Evolutionary conservation across 1,140 invertebrate genomes (phyloP).

Genomic region (Leptinotarsa undecemlineata): DNA sequence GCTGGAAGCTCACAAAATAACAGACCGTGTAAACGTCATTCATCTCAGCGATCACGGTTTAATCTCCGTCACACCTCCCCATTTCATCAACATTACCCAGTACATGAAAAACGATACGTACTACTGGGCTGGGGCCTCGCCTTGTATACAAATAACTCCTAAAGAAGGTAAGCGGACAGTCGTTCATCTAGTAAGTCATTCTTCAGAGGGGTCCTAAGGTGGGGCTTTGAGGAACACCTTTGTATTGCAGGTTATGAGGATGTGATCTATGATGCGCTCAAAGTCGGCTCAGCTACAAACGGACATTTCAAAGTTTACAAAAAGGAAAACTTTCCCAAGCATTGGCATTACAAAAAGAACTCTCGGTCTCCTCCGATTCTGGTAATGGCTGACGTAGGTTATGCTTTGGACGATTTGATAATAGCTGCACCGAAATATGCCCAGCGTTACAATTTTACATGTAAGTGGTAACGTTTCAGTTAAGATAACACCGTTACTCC

Average conservation of each 20-base stretch:
- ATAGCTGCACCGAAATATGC: constrained; percentile 55
- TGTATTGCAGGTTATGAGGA: constrained; percentile 55
- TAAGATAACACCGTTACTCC: too few species aligned
- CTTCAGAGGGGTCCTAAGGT: too few species aligned
- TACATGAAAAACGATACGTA: constrained; percentile 60
- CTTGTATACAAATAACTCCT: constrained; percentile 62
- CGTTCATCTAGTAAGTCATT: neutral
- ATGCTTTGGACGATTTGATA: constrained; percentile 62
- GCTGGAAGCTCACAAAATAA: constrained; percentile 58
- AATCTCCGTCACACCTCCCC: constrained; percentile 58
- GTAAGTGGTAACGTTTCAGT: constrained; percentile 29
- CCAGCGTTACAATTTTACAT: constrained; percentile 57
- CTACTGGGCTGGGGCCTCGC: constrained; percentile 54
- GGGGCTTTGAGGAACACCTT: too few species aligned
- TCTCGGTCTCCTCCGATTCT: constrained; percentile 63
- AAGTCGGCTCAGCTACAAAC: constrained; percentile 53
- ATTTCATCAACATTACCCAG: constrained; percentile 64
- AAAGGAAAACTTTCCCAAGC: constrained; percentile 61
- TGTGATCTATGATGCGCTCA: constrained; percentile 60
- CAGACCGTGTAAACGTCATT: constrained; percentile 67
- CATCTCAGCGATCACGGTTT: constrained; percentile 80
- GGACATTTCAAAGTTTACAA: constrained; percentile 62
- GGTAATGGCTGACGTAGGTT: constrained; percentile 62
- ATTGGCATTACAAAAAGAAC: constrained; percentile 66
- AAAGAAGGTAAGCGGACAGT: constrained; percentile 54